These are phyloP conservation scores for Grus americana DNA, from an alignment of 2,113 vertebrate species.

Conservation along the genomic window DNA sequence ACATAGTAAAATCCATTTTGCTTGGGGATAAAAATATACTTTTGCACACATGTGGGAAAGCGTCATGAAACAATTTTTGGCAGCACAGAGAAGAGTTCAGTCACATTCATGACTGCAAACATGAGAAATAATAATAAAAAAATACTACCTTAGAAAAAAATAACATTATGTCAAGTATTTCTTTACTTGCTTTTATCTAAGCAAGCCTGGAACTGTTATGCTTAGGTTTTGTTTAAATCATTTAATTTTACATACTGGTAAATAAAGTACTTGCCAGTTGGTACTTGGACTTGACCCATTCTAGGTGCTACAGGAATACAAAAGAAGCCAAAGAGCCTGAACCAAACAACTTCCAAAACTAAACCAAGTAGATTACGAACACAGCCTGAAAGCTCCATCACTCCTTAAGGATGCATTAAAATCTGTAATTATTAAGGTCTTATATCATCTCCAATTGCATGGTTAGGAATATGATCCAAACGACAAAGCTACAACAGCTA, in stretches of 20 bases:
- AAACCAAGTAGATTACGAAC: background rate
- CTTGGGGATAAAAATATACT: background rate
- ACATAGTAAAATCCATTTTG: background rate
- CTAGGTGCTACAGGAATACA: background rate
- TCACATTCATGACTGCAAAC: background rate
- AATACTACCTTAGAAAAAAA: background rate
- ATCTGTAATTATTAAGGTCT: background rate
- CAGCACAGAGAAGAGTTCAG: background rate
- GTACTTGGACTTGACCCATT: background rate
- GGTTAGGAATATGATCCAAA: background rate
- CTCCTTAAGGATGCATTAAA: background rate
- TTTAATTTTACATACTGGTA: background rate
- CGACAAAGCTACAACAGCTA: background rate
- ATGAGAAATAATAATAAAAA: background rate
- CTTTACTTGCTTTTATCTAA: background rate
- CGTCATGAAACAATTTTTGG: background rate
- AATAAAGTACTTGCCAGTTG: background rate
- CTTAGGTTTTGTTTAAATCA: background rate
- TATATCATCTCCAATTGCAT: background rate
- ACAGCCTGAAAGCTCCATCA: background rate
- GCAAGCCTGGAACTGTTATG: background rate
- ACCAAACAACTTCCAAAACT: background rate
- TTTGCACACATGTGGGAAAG: background rate
- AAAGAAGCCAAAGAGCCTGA: background rate
- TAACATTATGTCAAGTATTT: background rate